Evolutionary conservation across 2,797 vertebrate genomes (phyloP).

Genomic region (Brachymystax lenok): DNA sequence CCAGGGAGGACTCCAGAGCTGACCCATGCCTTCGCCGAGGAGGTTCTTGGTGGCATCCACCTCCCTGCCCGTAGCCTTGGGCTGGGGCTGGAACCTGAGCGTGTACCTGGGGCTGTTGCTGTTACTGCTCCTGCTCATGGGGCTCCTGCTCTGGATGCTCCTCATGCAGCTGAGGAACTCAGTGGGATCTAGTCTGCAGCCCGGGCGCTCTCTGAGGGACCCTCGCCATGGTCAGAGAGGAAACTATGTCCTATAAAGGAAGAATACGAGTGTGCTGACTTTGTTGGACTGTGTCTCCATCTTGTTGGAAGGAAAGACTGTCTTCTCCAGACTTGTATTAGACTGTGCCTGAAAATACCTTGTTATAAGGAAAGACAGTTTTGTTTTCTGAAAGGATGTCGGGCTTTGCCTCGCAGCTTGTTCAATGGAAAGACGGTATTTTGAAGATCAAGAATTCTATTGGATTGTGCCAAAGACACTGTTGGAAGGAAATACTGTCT

Average conservation of each 20-base stretch:
- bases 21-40: conserved; percentile 75
- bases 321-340: not conserved
- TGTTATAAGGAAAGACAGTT: not conserved
- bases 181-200: conserved; percentile 72
- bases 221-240: conserved; percentile 69
- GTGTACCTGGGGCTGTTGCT: conserved; percentile 85
- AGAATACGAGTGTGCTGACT: not conserved
- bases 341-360: not conserved
- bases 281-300: not conserved
- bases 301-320: not conserved
- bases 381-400: not conserved
- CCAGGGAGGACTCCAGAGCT: not conserved
- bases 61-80: conserved; percentile 76
- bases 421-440: not conserved
- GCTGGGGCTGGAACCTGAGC: conserved; percentile 87
- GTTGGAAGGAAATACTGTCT: not conserved
- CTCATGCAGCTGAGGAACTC: conserved; percentile 88
- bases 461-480: not conserved
- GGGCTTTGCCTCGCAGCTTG: not conserved
- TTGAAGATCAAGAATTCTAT: not conserved
- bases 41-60: conserved; percentile 78
- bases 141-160: conserved; percentile 87
- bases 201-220: conserved; percentile 78
- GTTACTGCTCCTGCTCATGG: conserved; percentile 79
- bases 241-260: conserved; percentile 68